These are phyloP conservation scores for Ormyrus rosae DNA, from an alignment of 2,888 invertebrate genomes.

Conservation along the genomic window DNA sequence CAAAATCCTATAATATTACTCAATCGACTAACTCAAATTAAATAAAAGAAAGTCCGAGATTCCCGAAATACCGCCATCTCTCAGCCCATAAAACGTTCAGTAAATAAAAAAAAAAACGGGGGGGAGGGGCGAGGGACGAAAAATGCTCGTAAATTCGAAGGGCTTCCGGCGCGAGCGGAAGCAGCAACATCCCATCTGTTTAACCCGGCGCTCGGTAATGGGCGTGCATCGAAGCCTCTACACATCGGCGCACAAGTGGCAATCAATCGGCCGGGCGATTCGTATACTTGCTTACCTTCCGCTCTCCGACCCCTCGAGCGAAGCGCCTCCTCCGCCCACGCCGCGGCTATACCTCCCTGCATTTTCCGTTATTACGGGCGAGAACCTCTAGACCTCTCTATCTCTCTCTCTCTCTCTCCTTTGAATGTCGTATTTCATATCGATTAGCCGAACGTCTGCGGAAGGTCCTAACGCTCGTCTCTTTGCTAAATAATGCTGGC, in stretches of 20 bases:
- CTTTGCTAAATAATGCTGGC: constrained; percentile 30
- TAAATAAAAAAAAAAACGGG: no score
- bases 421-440: constrained; percentile 29
- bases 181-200: constrained; percentile 1
- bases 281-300: not conserved
- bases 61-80: no score
- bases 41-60: no score
- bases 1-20: no score
- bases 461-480: constrained; percentile 17
- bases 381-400: no score
- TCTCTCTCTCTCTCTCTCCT: constrained; percentile 9
- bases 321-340: constrained; percentile 5
- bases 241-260: not conserved
- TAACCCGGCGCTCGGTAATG: constrained; percentile 12
- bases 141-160: no score
- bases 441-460: constrained; percentile 1
- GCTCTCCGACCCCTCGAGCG: not conserved
- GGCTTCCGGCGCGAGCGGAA: no score
- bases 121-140: no score
- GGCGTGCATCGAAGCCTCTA: not conserved
- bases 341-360: not conserved
- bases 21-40: no score
- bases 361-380: not conserved
- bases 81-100: no score
- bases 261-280: constrained; percentile 9